Evolutionary conservation across 2,797 vertebrate genomes (phyloP), one percentile per base, ranked within the genome.

Genomic region (Neosilurus mollespiculum): DNA sequence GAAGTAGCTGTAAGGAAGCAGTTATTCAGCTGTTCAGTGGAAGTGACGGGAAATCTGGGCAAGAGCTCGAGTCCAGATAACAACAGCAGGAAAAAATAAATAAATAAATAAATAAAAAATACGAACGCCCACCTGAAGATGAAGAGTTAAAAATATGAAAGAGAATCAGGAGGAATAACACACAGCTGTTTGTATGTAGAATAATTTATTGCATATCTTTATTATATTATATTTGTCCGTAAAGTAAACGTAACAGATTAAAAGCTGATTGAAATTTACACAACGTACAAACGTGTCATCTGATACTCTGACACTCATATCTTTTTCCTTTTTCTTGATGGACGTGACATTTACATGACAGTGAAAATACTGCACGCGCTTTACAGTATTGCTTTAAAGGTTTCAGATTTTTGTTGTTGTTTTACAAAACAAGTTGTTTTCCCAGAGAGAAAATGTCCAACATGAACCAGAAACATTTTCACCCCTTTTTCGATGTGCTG

Each of bases 191-290:
- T 82, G 88, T 93, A 90, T 86, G 90, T 93, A 95, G 94, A 95
- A 95, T 95, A 93, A 94, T 95, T 95, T 95, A 95, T 95, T 95
- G 94, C 94, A 92, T 89, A 89, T 94, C 87, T 92, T 93, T 90
- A 90, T 91, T 92, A 11, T 90, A 90, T 91, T 92, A 11, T 22
- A 90, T 93, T 88, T 91, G 85, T 91, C 89, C 84, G 83, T 90
- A 92, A 88, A 58, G 91, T 89, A 92, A 91, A 88, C 90, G 86
- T 92, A 93, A 90, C 91, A 93, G 88, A 86, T 94, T 90, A 93
- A 94, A 95, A 94, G 92, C 92, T 54, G 73, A 81, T 83, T 87
- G 90, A 91, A 18, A 92, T 94, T 92, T 93, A 94, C 92, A 95
- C 86, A 88, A 90, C 90, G 75, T 92, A 93, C 88, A 93, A 92